Conservation (phyloP, 2,888 invertebrate species). For the Mesorhabditis belari region DNA sequence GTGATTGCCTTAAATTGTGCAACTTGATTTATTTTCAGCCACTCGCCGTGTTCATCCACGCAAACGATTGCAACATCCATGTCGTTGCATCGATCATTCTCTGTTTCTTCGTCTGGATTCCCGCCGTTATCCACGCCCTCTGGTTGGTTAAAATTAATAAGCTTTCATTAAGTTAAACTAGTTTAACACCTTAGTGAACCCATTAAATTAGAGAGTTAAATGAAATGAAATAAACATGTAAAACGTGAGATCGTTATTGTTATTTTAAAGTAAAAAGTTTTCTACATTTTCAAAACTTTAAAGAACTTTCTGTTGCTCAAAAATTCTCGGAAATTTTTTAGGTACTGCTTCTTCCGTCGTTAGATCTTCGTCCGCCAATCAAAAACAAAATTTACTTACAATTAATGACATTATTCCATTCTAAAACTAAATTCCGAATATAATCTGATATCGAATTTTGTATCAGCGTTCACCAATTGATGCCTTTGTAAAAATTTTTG, state of each 20-base stretch:
- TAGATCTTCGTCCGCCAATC: slow-evolving; percentile 8
- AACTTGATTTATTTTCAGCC: slow-evolving; percentile 22
- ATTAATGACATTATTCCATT: background rate
- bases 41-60: slow-evolving; percentile 46
- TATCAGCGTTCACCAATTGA: background rate
- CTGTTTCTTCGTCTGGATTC: slow-evolving; percentile 43
- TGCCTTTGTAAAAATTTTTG: background rate
- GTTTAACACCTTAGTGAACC: too few species aligned
- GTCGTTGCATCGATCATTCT: slow-evolving; percentile 42
- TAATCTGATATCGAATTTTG: too few species aligned
- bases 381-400: background rate
- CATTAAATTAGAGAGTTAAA: too few species aligned
- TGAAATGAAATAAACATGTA: too few species aligned
- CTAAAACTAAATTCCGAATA: background rate
- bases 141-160: too few species aligned
- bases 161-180: too few species aligned
- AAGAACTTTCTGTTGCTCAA: too few species aligned
- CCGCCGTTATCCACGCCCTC: slow-evolving; percentile 43
- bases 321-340: too few species aligned
- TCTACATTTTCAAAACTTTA: too few species aligned
- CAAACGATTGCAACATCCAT: slow-evolving; percentile 44
- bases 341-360: slow-evolving; percentile 43
- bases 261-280: too few species aligned
- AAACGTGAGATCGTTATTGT: too few species aligned
- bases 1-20: background rate